Evolutionary conservation across 2,113 vertebrate species (phyloP).

Genomic region (Cyanoderma ruficeps): DNA sequence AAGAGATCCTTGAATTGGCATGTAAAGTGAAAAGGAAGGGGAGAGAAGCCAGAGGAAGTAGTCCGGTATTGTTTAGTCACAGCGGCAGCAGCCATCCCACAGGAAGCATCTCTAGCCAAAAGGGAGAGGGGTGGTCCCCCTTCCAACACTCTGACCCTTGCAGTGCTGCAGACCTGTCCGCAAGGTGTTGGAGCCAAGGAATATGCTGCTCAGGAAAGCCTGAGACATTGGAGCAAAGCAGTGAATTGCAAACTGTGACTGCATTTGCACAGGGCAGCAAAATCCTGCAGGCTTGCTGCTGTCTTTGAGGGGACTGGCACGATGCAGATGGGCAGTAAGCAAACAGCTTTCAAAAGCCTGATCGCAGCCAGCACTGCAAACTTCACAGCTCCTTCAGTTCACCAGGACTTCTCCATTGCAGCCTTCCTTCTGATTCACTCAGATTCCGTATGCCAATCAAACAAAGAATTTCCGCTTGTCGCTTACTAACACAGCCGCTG

Average conservation of each 20-base stretch:
- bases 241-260: background rate
- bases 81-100: background rate
- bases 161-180: background rate
- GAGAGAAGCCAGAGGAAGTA: slow-evolving; percentile 39
- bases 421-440: background rate
- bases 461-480: background rate
- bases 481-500: background rate
- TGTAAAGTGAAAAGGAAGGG: slow-evolving; percentile 34
- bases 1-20: slow-evolving; percentile 24
- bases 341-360: background rate
- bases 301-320: background rate
- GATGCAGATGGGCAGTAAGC: background rate
- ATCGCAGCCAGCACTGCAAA: background rate
- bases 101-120: slow-evolving; percentile 33
- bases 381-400: background rate
- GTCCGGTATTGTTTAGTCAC: background rate
- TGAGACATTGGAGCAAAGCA: background rate
- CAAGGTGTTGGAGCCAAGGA: background rate
- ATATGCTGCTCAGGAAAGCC: background rate
- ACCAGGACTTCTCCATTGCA: background rate
- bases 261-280: background rate
- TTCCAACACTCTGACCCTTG: background rate
- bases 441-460: background rate
- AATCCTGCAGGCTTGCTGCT: background rate
- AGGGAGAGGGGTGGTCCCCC: background rate